phyloP scores from a whole-genome alignment of 1,140 invertebrate genomes.

The Gerris buenoi region DNA sequence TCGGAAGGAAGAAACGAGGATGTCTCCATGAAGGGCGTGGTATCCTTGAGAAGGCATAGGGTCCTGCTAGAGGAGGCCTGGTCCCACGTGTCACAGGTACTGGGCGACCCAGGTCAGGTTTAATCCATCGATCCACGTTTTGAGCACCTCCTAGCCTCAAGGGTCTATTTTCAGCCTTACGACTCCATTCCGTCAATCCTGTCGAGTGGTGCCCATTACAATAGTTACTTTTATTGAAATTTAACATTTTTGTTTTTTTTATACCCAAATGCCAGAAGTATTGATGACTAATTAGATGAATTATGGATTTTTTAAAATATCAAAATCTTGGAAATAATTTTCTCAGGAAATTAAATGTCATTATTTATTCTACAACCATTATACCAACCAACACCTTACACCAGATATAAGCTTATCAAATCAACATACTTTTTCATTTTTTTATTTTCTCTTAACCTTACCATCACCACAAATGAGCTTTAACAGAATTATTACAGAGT shows the following conservation, averaged over 20 bases:
- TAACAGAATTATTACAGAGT: too few relatives aligned
- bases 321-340: too few relatives aligned
- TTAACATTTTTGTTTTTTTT: neutral
- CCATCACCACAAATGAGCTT: too few relatives aligned
- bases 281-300: too few relatives aligned
- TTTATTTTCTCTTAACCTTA: too few relatives aligned
- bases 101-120: constrained; percentile 40
- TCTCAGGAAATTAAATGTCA: too few relatives aligned
- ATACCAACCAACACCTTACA: too few relatives aligned
- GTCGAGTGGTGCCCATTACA: neutral
- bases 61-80: constrained; percentile 64
- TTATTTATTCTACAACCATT: too few relatives aligned
- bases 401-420: too few relatives aligned
- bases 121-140: constrained; percentile 36
- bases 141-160: constrained; percentile 32
- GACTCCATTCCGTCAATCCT: constrained; percentile 18
- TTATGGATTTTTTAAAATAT: too few relatives aligned
- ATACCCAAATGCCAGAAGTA: neutral
- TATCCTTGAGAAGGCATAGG: constrained; percentile 76
- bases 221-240: too few relatives aligned
- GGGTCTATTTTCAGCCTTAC: constrained; percentile 33
- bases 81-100: constrained; percentile 41
- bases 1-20: constrained; percentile 60
- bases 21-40: constrained; percentile 61
- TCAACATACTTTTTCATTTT: too few relatives aligned